phyloP scores from a whole-genome alignment of 2,113 vertebrate species.

The Pangasianodon hypophthalmus region DNA sequence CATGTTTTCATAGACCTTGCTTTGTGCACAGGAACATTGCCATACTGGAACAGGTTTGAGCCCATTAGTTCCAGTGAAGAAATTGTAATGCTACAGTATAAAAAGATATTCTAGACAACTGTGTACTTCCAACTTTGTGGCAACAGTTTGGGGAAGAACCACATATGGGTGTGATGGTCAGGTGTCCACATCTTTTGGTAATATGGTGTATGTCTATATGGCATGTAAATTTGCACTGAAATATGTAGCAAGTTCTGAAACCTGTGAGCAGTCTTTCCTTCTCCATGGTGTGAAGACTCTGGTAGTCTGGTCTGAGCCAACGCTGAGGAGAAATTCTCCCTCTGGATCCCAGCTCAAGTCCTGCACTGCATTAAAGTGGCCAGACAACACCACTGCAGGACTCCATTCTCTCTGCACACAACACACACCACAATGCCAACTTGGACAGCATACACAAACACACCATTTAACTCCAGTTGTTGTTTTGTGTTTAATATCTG shows the following conservation, averaged over 20 bases:
- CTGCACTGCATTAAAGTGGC: slow-evolving; percentile 89
- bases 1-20: neutral
- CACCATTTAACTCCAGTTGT: neutral
- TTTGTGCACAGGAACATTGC: neutral
- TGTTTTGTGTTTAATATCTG: neutral
- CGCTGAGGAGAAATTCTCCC: slow-evolving; percentile 91
- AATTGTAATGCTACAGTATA: neutral
- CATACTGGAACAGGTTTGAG: neutral
- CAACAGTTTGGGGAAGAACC: neutral
- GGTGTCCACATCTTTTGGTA: neutral
- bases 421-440: neutral
- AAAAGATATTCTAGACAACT: neutral
- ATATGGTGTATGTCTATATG: neutral
- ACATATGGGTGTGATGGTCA: neutral
- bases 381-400: slow-evolving; percentile 88
- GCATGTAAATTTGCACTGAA: neutral
- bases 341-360: slow-evolving; percentile 94
- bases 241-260: slow-evolving; percentile 49
- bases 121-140: neutral
- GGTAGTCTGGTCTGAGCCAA: slow-evolving; percentile 93
- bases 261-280: slow-evolving; percentile 74
- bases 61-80: neutral
- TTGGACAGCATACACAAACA: neutral
- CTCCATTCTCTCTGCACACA: slow-evolving; percentile 82
- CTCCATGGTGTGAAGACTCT: slow-evolving; percentile 92